Evolutionary conservation across 2,113 vertebrate species (phyloP), one percentile per base, ranked within the genome.

Genomic region (Leptobrachium leishanense): DNA sequence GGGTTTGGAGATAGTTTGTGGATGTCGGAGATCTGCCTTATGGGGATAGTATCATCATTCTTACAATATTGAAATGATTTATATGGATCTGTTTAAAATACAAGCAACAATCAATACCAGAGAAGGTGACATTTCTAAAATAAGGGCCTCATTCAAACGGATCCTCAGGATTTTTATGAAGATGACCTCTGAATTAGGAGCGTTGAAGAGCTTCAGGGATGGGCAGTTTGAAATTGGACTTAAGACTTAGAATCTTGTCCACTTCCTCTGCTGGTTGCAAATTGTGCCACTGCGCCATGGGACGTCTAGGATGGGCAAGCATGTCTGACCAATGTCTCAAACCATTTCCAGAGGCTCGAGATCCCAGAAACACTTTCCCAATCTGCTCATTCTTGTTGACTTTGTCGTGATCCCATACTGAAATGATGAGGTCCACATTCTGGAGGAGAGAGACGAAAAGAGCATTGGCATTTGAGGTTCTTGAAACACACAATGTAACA

Each of bases 281-380:
- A 0, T 74, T 91, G 90, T 99, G 97, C 98, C 98, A 98, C 90
- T 98, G 97, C 3, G 96, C 91, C 0, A 99, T 86, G 6, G 96
- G 96, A 65, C 95, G 86, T 59, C 96, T 92, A 0, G 98, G 96
- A 82, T 94, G 97, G 82, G 95, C 93, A 85, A 98, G 86, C 97
- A 98, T 98, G 88, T 99, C 97, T 0, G 95, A 96, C 98, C 97
- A 99, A 86, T 98, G 97, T 66, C 90, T 84, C 84, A 99, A 90
- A 80, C 96, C 95, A 81, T 95, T 97, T 44, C 97, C 97, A 0
- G 93, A 84, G 0, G 93, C 93, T 5, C 90, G 88, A 0, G 93
- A 94, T 50, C 96, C 95, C 68, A 98, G 89, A 6, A 95, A 93
- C 72, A 99, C 89, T 82, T 97, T 97, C 50, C 98, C 98, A 0